Conservation (phyloP, 2,797 vertebrate species). For the Clarias pachynema region DNA sequence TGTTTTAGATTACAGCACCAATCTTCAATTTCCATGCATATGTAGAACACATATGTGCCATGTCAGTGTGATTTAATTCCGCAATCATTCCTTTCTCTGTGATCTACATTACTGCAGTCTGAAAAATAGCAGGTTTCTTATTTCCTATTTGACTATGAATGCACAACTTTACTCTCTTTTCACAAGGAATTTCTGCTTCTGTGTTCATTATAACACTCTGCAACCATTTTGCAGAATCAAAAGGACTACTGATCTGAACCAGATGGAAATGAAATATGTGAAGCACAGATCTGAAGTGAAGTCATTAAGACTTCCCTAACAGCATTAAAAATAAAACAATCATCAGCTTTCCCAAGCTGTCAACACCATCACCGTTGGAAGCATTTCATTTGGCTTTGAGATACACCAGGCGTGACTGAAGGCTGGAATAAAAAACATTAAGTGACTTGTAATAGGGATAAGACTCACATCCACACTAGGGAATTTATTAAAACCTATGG, state of each 20-base stretch:
- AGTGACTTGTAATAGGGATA: conserved; percentile 12
- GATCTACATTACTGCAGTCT: not conserved
- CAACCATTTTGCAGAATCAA: not conserved
- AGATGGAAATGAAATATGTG: not conserved
- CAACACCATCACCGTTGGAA: conserved; percentile 5
- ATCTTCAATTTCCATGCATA: too few species aligned
- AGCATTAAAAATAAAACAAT: conserved; percentile 5
- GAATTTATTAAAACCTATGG: not conserved
- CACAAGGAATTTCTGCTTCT: too few species aligned
- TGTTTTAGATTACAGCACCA: not conserved
- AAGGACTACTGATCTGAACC: not conserved
- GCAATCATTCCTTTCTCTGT: not conserved
- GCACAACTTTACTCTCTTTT: not conserved
- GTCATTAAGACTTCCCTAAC: conserved; percentile 9
- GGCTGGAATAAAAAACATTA: conserved; percentile 19
- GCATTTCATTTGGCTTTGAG: conserved; percentile 3
- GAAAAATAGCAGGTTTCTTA: not conserved
- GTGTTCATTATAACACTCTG: not conserved
- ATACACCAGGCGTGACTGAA: conserved; percentile 7
- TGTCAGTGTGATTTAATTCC: not conserved
- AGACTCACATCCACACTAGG: conserved; percentile 1
- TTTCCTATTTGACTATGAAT: not conserved
- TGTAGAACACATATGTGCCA: not conserved
- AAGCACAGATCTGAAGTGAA: not conserved
- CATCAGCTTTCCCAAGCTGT: not conserved